phyloP scores from a whole-genome alignment of 2,888 invertebrate genomes.

The Temnothorax ravouxi region DNA sequence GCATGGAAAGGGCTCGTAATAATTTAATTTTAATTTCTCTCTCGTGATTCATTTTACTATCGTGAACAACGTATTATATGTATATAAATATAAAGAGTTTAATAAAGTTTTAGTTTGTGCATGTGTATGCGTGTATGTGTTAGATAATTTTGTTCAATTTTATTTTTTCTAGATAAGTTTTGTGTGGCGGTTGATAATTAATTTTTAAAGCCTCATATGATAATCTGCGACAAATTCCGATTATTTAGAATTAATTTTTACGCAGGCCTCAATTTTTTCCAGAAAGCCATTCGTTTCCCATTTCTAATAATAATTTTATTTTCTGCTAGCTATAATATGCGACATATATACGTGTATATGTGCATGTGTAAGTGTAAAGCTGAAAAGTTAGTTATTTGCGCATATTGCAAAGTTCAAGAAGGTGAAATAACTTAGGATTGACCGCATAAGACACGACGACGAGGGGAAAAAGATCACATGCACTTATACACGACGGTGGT shows the following conservation, averaged over 20 bases:
- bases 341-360: neutral
- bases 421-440: neutral
- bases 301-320: neutral
- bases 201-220: neutral
- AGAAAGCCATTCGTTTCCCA: neutral
- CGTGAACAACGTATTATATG: neutral
- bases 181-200: neutral
- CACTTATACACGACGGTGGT: neutral
- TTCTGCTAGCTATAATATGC: neutral
- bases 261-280: constrained; percentile 32
- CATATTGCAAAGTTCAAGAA: neutral
- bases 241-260: constrained; percentile 44
- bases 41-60: neutral
- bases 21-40: constrained; percentile 29
- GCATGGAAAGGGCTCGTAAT: neutral
- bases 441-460: neutral
- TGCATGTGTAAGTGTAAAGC: neutral
- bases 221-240: neutral
- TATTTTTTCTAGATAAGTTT: neutral
- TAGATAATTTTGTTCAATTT: neutral
- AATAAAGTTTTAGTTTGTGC: neutral
- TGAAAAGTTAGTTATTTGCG: neutral
- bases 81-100: neutral
- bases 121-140: neutral
- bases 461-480: neutral